phyloP scores from a whole-genome alignment of 2,113 vertebrate species.

The Microcebus lehilahytsara region DNA sequence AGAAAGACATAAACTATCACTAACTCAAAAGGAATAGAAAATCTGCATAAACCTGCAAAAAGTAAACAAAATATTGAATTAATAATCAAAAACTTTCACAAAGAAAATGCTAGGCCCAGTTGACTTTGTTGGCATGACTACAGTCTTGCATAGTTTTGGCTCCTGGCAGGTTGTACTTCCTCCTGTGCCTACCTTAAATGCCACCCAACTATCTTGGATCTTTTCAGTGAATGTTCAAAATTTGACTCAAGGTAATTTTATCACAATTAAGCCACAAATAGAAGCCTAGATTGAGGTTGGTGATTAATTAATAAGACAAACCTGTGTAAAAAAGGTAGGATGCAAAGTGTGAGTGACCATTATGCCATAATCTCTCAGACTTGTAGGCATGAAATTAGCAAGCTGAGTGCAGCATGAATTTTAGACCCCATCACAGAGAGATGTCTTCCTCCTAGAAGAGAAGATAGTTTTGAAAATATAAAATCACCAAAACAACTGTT shows the following conservation, averaged over 20 bases:
- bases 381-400: not conserved
- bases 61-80: not conserved
- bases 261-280: not conserved
- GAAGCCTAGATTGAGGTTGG: not conserved
- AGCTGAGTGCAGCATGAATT: not conserved
- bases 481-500: not conserved
- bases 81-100: not conserved
- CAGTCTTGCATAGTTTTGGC: not conserved
- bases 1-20: not conserved
- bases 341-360: not conserved
- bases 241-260: not conserved
- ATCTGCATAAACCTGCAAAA: not conserved
- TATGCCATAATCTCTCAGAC: not conserved
- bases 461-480: not conserved
- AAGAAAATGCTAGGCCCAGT: not conserved
- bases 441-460: not conserved
- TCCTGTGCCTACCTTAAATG: not conserved
- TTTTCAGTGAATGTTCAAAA: not conserved
- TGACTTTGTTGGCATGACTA: not conserved
- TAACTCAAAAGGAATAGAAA: not conserved
- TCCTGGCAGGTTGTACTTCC: not conserved
- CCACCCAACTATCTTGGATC: not conserved
- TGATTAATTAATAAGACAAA: not conserved
- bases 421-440: not conserved
- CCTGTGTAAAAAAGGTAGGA: not conserved